Base-by-base conservation (phyloP, 2,113 vertebrate genomes). In the Carettochelys insculpta region DNA sequence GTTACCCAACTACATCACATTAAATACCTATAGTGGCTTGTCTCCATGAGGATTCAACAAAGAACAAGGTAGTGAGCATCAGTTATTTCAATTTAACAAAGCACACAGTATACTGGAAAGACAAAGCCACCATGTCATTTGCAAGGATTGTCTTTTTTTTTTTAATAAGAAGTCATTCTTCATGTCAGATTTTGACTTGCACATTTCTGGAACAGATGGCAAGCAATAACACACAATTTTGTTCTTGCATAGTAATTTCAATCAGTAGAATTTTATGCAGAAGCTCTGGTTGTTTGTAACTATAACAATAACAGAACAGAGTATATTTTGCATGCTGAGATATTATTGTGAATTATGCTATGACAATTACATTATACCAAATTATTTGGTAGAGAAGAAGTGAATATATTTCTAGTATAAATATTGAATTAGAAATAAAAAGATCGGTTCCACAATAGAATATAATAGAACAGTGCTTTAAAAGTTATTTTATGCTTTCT, bases 161-260 rank as follows among this genome's bases (percentile, higher is more conserved):
- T 34, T 78, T n/a, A n/a, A n/a, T n/a, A n/a, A 91, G 43, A 87
- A 73, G 54, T 65, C 8, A 25, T 68, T 85, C 11, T 83, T 91
- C 56, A 68, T 38, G 2, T 20, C 56, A 50, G 12, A 38, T 91
- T 90, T 83, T 68, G 80, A 8, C 31, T 79, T 58, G 5, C 13
- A 83, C 17, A 29, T 85, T 87, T 87, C 65, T 83, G 91, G 77
- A 91, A 24, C 91, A 94, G 84, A 88, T 77, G 87, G 48, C 47
- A 76, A 31, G 75, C 90, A 90, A 73, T 48, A 90, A 50, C 16
- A 83, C 5, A 2, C 12, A 68, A 56, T 45, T 12, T 53, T 92
- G 9, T 2, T 38, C 52, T 86, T 75, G n/a, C 56, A 88, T 65
- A n/a, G 34, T 41, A 90, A 87, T 93, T 88, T 86, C 14, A 47